Percentiles rank a stretch among this genome's conserved stretches.
phyloP scores from a whole-genome alignment of 2,888 invertebrate species.

The Spilarctia lutea region DNA sequence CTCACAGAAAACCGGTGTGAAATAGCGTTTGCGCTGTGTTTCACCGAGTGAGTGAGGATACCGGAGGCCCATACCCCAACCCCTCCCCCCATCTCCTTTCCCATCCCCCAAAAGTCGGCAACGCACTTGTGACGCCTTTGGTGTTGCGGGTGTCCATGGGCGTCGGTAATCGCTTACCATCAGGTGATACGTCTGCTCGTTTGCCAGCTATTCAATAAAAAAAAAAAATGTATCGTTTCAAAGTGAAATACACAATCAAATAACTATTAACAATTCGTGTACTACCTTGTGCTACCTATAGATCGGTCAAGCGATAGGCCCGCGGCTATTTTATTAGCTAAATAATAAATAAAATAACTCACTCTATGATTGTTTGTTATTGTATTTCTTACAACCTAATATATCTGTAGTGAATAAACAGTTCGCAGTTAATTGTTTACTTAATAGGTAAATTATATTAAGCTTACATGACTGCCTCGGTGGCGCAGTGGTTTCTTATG shows the following conservation, averaged over 20 bases:
- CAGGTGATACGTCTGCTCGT: too few species aligned
- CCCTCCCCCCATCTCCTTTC: too few species aligned
- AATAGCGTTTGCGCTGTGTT: too few species aligned
- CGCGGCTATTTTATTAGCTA: conserved; percentile 9
- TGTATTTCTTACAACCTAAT: conserved; percentile 14
- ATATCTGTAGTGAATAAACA: not conserved
- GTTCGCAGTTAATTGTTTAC: not conserved
- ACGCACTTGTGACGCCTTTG: too few species aligned
- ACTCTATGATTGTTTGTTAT: conserved; percentile 19
- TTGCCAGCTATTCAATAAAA: too few species aligned
- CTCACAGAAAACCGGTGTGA: too few species aligned
- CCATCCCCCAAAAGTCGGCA: too few species aligned
- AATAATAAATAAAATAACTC: conserved; percentile 17
- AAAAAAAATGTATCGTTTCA: not conserved
- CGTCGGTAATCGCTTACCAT: too few species aligned
- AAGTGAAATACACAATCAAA: conserved; percentile 1
- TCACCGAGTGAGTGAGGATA: too few species aligned
- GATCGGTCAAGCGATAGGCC: conserved; percentile 14
- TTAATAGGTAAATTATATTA: not conserved
- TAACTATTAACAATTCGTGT: not conserved
- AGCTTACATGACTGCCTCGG: not conserved
- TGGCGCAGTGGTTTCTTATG: too few species aligned
- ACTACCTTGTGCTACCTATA: conserved; percentile 18
- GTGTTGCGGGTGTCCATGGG: too few species aligned
- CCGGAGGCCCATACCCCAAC: too few species aligned